These are phyloP conservation scores for Prionace glauca DNA, from an alignment of 2,797 vertebrate species.

Conservation along the genomic window DNA sequence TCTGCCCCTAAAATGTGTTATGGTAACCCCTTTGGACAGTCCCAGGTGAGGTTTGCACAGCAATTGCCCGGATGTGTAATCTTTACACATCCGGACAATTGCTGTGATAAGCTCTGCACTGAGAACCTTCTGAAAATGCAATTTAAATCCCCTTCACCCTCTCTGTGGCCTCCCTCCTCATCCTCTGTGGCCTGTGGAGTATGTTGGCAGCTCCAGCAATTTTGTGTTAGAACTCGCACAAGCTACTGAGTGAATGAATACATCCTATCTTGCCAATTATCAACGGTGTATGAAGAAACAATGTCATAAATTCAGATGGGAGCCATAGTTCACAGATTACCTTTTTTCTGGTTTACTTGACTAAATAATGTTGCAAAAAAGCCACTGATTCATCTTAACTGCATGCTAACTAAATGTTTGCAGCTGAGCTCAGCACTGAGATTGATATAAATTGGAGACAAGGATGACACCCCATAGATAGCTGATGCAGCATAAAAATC, in stretches of 20 bases:
- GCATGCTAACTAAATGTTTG: background rate
- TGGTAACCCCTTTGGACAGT: too few species aligned
- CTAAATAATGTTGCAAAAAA: background rate
- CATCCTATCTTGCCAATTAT: background rate
- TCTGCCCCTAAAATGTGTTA: too few species aligned
- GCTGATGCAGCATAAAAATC: background rate
- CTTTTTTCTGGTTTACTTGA: background rate
- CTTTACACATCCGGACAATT: too few species aligned
- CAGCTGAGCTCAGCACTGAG: background rate
- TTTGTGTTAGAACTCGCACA: background rate
- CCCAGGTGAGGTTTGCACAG: too few species aligned
- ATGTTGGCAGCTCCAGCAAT: background rate
- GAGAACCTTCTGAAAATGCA: too few species aligned
- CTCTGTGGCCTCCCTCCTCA: too few species aligned
- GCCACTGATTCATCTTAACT: background rate
- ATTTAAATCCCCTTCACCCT: too few species aligned
- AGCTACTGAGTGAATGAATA: background rate
- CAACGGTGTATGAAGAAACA: background rate
- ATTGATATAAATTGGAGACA: background rate
- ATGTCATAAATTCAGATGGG: background rate
- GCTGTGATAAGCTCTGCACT: too few species aligned
- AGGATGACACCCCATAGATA: background rate
- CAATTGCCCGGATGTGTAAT: too few species aligned
- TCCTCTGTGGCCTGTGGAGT: background rate
- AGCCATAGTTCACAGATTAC: background rate